phyloP scores from a whole-genome alignment of 2,797 vertebrate genomes.

The Sebastiscus tertius region DNA sequence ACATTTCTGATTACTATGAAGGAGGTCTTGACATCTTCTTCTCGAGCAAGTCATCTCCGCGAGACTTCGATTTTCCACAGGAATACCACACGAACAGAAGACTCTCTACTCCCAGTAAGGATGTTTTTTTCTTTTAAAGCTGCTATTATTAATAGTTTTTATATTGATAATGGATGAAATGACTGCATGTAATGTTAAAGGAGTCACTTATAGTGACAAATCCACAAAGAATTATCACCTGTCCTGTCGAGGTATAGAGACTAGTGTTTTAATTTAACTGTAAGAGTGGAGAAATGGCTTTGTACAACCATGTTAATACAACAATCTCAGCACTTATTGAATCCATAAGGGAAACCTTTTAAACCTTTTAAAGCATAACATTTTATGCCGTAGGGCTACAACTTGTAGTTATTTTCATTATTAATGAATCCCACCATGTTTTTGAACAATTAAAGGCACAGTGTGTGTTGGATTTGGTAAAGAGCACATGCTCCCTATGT shows the following conservation, averaged over 20 bases:
- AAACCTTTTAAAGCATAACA: neutral
- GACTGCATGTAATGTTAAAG: neutral
- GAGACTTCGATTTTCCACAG: slow-evolving; percentile 69
- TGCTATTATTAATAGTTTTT: neutral
- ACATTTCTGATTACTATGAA: slow-evolving; percentile 18
- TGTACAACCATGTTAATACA: neutral
- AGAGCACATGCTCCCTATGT: too few species aligned
- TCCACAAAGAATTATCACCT: neutral
- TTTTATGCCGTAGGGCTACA: too few species aligned
- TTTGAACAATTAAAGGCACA: neutral
- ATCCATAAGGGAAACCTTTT: neutral
- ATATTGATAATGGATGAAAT: neutral
- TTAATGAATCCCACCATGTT: neutral
- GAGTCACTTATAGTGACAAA: neutral
- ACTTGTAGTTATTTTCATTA: neutral
- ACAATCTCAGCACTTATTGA: too few species aligned
- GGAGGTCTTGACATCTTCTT: slow-evolving; percentile 46
- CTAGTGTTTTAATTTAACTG: neutral
- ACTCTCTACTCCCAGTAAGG: slow-evolving; percentile 80
- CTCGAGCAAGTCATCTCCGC: slow-evolving; percentile 49
- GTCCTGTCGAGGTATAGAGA: neutral
- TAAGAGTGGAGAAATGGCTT: neutral
- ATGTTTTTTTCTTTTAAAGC: neutral
- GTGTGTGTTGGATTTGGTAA: too few species aligned
- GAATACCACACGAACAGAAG: slow-evolving; percentile 79